phyloP scores from a whole-genome alignment of 2,797 vertebrate genomes.

The Gallinago stenura region DNA sequence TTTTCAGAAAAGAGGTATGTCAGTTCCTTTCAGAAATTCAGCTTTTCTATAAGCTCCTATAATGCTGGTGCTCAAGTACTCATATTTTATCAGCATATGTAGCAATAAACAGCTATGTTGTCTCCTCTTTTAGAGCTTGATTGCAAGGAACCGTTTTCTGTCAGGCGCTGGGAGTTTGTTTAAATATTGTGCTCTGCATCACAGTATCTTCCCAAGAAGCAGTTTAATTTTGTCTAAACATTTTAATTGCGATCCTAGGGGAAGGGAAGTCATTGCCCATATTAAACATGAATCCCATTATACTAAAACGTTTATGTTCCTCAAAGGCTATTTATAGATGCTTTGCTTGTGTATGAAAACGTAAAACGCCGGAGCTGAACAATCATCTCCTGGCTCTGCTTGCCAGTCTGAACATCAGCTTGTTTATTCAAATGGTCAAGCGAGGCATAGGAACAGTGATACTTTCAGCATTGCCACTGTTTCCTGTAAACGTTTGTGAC shows the following conservation, averaged over 20 bases:
- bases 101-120: slow-evolving; percentile 7
- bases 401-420: background rate
- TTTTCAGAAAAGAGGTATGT: background rate
- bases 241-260: slow-evolving; percentile 67
- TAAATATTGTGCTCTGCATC: slow-evolving; percentile 43
- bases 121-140: slow-evolving; percentile 7
- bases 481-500: background rate
- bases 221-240: slow-evolving; percentile 66
- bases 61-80: background rate
- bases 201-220: slow-evolving; percentile 47
- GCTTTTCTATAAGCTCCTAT: background rate
- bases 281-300: slow-evolving; percentile 73
- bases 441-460: background rate
- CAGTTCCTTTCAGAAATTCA: background rate
- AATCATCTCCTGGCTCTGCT: slow-evolving; percentile 1
- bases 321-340: slow-evolving; percentile 69
- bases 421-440: background rate
- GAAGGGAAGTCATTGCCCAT: slow-evolving; percentile 54
- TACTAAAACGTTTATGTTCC: slow-evolving; percentile 57
- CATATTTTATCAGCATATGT: slow-evolving; percentile 3
- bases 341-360: slow-evolving; percentile 51
- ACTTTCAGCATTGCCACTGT: background rate
- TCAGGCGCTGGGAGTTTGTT: slow-evolving; percentile 19
- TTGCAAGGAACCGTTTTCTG: slow-evolving; percentile 49
- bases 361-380: background rate